Evolutionary conservation across 2,113 vertebrate species (phyloP).

Genomic region (Aplodontia rufa): DNA sequence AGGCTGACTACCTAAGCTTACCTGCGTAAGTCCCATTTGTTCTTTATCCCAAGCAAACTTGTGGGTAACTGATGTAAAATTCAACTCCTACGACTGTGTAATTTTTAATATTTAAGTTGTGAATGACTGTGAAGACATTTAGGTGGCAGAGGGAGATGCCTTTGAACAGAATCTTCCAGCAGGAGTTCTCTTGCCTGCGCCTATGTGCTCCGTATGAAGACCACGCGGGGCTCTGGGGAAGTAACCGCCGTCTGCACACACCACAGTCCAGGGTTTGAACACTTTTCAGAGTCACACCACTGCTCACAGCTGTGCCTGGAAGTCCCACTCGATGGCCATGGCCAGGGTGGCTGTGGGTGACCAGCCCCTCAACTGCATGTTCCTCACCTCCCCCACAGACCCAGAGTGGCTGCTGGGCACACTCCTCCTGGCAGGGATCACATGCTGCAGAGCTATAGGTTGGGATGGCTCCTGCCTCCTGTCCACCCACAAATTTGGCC

Average conservation of each 20-base stretch:
- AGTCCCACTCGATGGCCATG: background rate
- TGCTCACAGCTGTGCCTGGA: accelerated
- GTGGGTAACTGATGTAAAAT: background rate
- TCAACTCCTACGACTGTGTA: background rate
- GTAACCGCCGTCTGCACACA: accelerated
- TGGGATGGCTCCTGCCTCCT: no score
- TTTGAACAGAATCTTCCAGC: background rate
- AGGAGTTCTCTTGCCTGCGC: accelerated
- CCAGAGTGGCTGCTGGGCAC: no score
- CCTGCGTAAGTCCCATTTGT: background rate
- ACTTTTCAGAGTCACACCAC: accelerated
- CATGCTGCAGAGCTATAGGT: no score
- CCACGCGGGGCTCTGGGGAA: background rate
- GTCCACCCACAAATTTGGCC: no score
- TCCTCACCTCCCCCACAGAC: no score
- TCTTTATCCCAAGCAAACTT: background rate
- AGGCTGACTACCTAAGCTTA: background rate
- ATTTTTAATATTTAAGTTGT: background rate
- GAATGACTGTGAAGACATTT: background rate
- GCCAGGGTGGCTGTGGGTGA: accelerated
- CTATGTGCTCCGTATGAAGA: accelerated
- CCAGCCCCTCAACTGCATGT: no score
- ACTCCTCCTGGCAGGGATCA: no score
- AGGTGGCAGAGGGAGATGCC: background rate
- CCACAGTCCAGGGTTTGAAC: accelerated